Conservation (phyloP, 2,113 vertebrate species). For the Callipepla californica region DNA sequence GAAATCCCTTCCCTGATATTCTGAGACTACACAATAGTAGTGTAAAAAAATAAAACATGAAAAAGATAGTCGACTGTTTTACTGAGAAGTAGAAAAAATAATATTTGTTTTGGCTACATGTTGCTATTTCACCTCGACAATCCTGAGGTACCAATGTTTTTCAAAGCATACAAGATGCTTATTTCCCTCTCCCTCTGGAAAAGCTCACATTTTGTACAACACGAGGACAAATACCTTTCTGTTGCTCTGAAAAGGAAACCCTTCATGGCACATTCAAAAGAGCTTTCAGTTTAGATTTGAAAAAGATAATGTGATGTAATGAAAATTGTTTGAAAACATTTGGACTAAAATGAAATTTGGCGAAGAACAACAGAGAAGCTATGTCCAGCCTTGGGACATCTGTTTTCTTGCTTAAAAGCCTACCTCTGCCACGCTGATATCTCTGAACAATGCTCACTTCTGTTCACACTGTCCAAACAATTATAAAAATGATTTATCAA, state of each 20-base stretch:
- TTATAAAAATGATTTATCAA: conserved; percentile 66
- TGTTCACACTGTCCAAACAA: conserved; percentile 60
- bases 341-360: conserved; percentile 48
- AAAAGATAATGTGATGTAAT: conserved; percentile 43
- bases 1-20: background rate
- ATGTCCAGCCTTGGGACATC: conserved; percentile 66
- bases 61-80: background rate
- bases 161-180: background rate
- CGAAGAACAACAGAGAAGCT: conserved; percentile 20
- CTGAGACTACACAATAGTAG: background rate
- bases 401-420: conserved; percentile 65
- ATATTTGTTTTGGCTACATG: background rate
- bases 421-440: conserved; percentile 27
- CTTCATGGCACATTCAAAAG: background rate
- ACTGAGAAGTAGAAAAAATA: background rate
- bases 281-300: conserved; percentile 29
- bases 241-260: conserved; percentile 14
- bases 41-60: conserved; percentile 19
- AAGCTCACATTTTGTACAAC: conserved; percentile 16
- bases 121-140: background rate
- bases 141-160: background rate
- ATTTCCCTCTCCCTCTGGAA: background rate
- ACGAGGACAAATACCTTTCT: conserved; percentile 14
- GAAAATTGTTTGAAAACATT: conserved; percentile 55
- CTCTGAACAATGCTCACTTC: conserved; percentile 2